These are phyloP conservation scores for Leguminivora glycinivorella DNA, from an alignment of 1,140 invertebrate species.

Conservation along the genomic window DNA sequence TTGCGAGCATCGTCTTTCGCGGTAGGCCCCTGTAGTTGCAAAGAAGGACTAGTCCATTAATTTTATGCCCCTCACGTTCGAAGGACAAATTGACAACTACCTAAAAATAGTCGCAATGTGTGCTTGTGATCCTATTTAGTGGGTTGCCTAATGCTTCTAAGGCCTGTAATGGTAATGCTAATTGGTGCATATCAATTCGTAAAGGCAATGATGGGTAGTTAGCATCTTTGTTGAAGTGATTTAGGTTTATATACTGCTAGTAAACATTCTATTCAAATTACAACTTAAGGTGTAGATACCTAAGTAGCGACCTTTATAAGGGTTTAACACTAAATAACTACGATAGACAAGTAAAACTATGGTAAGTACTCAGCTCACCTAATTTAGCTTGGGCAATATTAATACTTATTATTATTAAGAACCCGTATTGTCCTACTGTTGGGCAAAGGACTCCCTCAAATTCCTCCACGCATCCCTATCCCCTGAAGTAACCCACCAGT, in stretches of 20 bases:
- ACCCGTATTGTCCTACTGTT: too few species aligned
- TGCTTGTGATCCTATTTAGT: conserved; percentile 1
- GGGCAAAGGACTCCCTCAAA: too few species aligned
- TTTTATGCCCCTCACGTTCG: background rate
- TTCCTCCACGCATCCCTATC: too few species aligned
- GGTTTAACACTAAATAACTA: background rate
- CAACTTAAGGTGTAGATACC: background rate
- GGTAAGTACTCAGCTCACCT: too few species aligned
- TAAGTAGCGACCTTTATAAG: too few species aligned
- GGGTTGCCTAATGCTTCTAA: background rate
- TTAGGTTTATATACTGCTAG: background rate
- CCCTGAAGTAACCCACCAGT: too few species aligned
- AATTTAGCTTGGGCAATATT: too few species aligned
- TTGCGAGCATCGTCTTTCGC: too few species aligned
- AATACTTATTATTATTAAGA: too few species aligned
- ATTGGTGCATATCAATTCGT: background rate
- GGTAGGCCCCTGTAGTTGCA: conserved; percentile 8
- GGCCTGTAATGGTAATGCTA: background rate
- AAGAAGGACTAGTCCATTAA: background rate
- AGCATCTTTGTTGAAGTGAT: background rate
- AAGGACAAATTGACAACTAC: background rate
- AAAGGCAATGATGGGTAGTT: background rate
- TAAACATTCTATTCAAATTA: background rate
- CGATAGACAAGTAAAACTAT: background rate
- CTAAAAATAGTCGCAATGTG: background rate